Percentiles rank a stretch among this genome's conserved stretches.
Conservation (phyloP, 2,888 invertebrate species). For the Pristionchus japonicus region DNA sequence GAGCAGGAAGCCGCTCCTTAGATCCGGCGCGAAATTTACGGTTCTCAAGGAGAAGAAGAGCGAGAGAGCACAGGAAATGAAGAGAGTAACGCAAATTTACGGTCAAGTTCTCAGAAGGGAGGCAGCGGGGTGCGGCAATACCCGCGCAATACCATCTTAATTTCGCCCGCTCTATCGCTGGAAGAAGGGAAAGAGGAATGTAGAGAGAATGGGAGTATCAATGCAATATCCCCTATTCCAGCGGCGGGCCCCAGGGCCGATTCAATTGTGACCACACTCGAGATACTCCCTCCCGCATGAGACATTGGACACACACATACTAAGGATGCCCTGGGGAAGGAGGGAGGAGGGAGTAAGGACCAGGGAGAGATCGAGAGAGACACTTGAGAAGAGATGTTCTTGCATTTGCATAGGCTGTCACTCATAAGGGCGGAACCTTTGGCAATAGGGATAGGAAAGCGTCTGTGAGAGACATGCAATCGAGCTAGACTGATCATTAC, state of each 20-base stretch:
- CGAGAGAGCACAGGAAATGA: neutral
- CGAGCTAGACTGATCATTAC: neutral
- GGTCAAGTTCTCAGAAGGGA: neutral
- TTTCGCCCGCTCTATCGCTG: neutral
- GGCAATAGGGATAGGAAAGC: neutral
- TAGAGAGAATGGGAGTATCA: neutral
- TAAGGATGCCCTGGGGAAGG: conserved; percentile 12
- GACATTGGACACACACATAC: neutral
- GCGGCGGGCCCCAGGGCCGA: neutral
- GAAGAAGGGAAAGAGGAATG: neutral
- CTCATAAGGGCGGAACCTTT: neutral
- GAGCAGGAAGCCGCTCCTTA: conserved; percentile 3
- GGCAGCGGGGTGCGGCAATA: neutral
- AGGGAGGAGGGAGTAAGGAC: neutral
- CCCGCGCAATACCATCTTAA: neutral
- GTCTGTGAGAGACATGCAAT: neutral
- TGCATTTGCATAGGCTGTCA: conserved; percentile 16
- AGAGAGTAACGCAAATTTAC: neutral
- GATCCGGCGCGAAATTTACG: neutral
- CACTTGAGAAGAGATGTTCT: conserved; percentile 24
- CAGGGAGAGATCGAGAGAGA: neutral
- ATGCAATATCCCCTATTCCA: neutral
- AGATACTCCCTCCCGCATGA: neutral
- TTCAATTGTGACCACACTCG: conserved; percentile 23
- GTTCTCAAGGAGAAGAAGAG: neutral